phyloP scores from a whole-genome alignment of 1,140 invertebrate species.

The Liolophura sinensis region DNA sequence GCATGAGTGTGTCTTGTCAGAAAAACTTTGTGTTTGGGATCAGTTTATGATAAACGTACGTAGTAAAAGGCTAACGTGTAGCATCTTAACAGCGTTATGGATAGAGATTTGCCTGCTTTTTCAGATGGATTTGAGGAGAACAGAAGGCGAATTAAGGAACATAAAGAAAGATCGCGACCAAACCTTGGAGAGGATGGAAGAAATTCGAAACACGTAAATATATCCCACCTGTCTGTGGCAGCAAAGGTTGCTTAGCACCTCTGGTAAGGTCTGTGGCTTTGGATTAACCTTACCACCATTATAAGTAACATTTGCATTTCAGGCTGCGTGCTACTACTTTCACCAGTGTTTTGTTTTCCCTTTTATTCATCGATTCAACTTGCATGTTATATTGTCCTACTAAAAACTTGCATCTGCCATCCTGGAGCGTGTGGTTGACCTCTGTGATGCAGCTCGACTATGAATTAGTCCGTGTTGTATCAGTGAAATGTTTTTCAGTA shows the following conservation, averaged over 20 bases:
- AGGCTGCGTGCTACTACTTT: too few species aligned
- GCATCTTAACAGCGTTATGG: not conserved
- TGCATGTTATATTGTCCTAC: too few species aligned
- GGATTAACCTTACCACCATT: not conserved
- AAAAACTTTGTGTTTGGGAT: not conserved
- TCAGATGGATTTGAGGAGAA: slow-evolving; percentile 32
- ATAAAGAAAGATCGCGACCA: slow-evolving; percentile 32
- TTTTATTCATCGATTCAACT: too few species aligned
- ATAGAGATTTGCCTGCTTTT: slow-evolving; percentile 6
- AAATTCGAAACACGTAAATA: slow-evolving; percentile 42
- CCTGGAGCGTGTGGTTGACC: too few species aligned
- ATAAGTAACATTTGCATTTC: too few species aligned
- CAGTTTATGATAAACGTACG: slow-evolving; percentile 1
- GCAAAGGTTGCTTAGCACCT: too few species aligned
- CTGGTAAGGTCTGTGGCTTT: too few species aligned
- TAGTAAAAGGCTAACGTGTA: slow-evolving; percentile 2
- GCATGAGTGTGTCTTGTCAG: not conserved
- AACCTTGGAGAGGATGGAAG: slow-evolving; percentile 40
- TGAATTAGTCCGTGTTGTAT: too few species aligned
- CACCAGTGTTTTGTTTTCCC: too few species aligned
- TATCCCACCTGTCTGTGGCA: not conserved
- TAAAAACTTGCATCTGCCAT: too few species aligned
- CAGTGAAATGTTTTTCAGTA: too few species aligned
- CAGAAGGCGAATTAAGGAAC: slow-evolving; percentile 31
- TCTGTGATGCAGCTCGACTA: too few species aligned